Evolutionary conservation across 1,140 invertebrate species (phyloP).

Genomic region (Eurytemora carolleeae): DNA sequence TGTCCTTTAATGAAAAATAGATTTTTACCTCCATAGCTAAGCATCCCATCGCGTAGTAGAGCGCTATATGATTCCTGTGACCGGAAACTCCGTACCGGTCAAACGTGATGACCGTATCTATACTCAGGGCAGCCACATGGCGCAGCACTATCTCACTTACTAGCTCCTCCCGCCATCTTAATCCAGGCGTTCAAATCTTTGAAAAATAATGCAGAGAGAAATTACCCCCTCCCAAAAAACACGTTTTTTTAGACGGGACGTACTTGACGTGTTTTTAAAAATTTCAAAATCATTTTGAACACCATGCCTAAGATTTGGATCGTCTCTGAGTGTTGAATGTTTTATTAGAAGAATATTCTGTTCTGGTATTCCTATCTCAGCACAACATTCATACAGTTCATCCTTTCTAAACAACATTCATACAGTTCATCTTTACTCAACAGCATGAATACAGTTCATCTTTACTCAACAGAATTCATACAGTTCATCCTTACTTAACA

Average conservation of each 20-base stretch:
- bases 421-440: no score
- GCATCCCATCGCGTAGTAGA: constrained; percentile 50
- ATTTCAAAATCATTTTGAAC: no score
- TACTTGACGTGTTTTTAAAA: no score
- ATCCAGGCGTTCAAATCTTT: no score
- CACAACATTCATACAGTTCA: constrained; percentile 50
- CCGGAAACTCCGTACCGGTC: constrained; percentile 70
- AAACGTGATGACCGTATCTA: constrained; percentile 67
- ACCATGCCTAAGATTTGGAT: constrained; percentile 35
- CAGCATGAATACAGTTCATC: constrained; percentile 50
- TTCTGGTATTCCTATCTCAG: constrained; percentile 48
- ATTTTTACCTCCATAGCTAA: background rate
- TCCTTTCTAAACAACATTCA: constrained; percentile 41
- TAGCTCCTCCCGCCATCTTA: constrained; percentile 47
- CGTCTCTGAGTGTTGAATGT: constrained; percentile 42
- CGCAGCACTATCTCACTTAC: constrained; percentile 48
- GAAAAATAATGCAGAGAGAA: no score
- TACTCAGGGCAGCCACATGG: constrained; percentile 45
- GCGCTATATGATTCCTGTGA: constrained; percentile 67
- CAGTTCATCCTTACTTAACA: no score
- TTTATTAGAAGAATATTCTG: constrained; percentile 45
- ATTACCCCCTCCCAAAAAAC: no score
- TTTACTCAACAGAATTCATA: constrained; percentile 42
- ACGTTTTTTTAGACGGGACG: no score
- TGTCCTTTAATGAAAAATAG: background rate